A percentile compares a stretch with the other conserved stretches of the same genome.
These are phyloP conservation scores for Phataginus tetradactyla DNA, from an alignment of 2,797 vertebrate genomes.

Conservation along the genomic window DNA sequence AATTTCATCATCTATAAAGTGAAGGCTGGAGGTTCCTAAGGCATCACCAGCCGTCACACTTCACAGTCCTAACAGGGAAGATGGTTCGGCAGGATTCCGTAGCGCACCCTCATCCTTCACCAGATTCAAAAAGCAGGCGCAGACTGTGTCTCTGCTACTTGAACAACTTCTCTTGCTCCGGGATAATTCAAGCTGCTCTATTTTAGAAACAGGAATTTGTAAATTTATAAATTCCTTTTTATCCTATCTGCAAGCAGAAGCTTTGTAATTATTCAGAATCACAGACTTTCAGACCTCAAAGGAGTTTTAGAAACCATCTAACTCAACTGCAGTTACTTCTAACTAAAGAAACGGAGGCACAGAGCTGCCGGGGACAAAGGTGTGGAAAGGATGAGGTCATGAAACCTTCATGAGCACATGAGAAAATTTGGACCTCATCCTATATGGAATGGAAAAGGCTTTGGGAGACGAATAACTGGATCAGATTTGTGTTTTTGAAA, in stretches of 20 bases:
- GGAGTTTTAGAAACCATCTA: constrained; percentile 67
- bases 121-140: constrained; percentile 6
- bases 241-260: constrained; percentile 38
- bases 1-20: neutral
- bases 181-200: constrained; percentile 30
- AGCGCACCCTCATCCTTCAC: neutral
- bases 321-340: constrained; percentile 27
- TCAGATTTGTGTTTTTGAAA: neutral
- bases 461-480: neutral
- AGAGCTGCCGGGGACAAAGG: neutral
- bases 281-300: constrained; percentile 45
- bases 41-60: neutral
- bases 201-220: constrained; percentile 54
- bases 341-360: neutral
- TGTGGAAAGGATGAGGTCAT: neutral
- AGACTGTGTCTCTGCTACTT: neutral
- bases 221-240: constrained; percentile 60
- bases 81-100: neutral
- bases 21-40: neutral
- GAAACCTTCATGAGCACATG: neutral
- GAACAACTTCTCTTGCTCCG: constrained; percentile 18
- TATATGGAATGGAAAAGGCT: neutral
- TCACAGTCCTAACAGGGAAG: constrained; percentile 14
- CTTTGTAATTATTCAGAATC: constrained; percentile 64
- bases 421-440: neutral